A percentile compares a stretch with the other conserved stretches of the same genome.
Conservation (phyloP, 2,888 invertebrate species). For the Chymomyza fuscimana region DNA sequence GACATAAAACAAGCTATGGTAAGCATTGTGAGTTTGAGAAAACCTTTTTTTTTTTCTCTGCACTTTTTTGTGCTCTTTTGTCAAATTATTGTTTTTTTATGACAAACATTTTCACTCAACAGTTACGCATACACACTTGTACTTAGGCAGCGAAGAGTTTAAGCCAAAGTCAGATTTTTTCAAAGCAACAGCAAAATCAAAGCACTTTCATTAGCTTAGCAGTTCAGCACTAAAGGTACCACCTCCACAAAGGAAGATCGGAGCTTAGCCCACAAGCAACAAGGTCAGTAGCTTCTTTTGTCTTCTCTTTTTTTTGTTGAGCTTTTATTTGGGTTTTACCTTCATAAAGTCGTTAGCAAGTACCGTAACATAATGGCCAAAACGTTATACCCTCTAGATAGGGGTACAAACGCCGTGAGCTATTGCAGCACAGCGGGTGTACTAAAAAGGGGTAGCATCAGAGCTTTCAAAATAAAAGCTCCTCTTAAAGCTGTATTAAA, state of each 20-base stretch:
- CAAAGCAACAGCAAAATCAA: conserved; percentile 31
- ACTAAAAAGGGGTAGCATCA: conserved; percentile 48
- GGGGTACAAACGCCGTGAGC: neutral
- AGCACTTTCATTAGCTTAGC: conserved; percentile 71
- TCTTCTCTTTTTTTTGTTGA: too few relatives aligned
- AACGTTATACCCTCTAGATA: neutral
- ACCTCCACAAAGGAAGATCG: neutral
- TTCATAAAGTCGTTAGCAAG: neutral
- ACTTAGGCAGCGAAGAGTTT: too few relatives aligned
- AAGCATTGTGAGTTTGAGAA: conserved; percentile 60
- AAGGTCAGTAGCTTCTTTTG: neutral
- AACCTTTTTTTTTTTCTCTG: conserved; percentile 46
- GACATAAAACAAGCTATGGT: conserved; percentile 23
- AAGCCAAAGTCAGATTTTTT: conserved; percentile 21
- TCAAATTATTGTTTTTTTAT: conserved; percentile 22
- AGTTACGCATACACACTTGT: neutral
- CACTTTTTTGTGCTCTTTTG: conserved; percentile 10
- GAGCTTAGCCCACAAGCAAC: neutral
- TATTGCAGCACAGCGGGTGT: conserved; percentile 17
- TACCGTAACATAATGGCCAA: neutral
- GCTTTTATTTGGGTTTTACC: neutral
- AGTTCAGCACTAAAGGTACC: neutral
- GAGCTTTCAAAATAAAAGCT: conserved; percentile 11
- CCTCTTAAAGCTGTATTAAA: conserved; percentile 34
- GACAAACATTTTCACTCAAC: conserved; percentile 31